Percentiles rank a stretch among this genome's conserved stretches.
phyloP scores from a whole-genome alignment of 2,888 invertebrate species.

The Cybosia mesomella region DNA sequence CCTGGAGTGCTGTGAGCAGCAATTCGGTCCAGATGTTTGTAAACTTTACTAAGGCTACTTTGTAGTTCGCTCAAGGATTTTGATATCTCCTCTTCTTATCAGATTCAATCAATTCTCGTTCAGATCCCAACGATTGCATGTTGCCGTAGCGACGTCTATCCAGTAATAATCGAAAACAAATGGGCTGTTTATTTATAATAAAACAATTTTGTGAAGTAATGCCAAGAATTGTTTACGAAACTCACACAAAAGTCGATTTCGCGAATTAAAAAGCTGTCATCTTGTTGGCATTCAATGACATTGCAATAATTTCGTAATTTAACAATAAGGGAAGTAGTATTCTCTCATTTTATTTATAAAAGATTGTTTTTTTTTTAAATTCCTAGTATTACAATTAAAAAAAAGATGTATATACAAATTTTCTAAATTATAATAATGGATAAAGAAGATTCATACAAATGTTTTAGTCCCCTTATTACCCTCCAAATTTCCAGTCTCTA shows the following conservation, averaged over 20 bases:
- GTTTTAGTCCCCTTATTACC: too few relatives aligned
- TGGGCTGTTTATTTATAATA: neutral
- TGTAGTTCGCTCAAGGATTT: constrained; percentile 37
- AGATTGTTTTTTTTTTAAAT: too few relatives aligned
- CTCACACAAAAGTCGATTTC: neutral
- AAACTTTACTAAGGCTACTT: constrained; percentile 25
- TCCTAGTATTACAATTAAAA: too few relatives aligned
- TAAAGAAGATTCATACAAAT: too few relatives aligned
- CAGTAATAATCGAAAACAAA: neutral
- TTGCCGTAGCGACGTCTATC: constrained; percentile 2
- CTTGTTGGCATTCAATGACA: neutral
- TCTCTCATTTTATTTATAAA: too few relatives aligned
- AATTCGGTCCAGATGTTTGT: constrained; percentile 40
- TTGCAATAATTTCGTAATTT: too few relatives aligned
- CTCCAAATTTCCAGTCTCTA: too few relatives aligned
- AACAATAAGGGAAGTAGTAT: too few relatives aligned
- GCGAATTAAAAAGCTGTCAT: neutral
- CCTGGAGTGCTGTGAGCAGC: neutral
- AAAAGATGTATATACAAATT: too few relatives aligned
- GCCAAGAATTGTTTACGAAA: neutral
- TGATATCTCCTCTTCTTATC: constrained; percentile 44
- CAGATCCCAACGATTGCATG: constrained; percentile 32
- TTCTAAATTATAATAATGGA: too few relatives aligned
- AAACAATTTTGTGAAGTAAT: neutral
- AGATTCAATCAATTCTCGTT: constrained; percentile 30